phyloP scores from a whole-genome alignment of 2,113 vertebrate species.

The Tachysurus vachellii region DNA sequence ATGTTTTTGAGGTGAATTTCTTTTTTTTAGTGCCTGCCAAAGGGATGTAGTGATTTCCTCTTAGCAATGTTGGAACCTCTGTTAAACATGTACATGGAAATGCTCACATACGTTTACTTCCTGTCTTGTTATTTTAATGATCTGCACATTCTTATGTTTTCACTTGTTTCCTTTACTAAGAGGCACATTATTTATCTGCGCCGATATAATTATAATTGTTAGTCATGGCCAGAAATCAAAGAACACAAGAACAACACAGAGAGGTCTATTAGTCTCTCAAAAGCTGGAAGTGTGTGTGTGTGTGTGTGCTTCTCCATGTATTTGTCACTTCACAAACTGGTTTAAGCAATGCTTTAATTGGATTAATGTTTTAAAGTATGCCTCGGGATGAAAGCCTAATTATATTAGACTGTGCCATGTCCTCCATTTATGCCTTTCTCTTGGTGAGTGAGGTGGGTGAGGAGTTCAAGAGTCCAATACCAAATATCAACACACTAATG shows the following conservation, averaged over 20 bases:
- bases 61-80: neutral
- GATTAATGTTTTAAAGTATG: slow-evolving; percentile 31
- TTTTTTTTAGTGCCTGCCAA: neutral
- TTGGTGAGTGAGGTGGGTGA: slow-evolving; percentile 29
- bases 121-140: neutral
- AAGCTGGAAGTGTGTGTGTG: neutral
- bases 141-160: neutral
- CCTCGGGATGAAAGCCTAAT: slow-evolving; percentile 11
- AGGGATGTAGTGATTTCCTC: neutral
- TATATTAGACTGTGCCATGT: slow-evolving; percentile 14
- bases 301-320: neutral
- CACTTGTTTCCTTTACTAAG: neutral
- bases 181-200: neutral
- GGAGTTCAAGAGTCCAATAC: slow-evolving; percentile 32
- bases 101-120: neutral
- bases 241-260: neutral
- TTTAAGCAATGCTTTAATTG: slow-evolving; percentile 42
- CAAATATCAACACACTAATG: slow-evolving; percentile 47
- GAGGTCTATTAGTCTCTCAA: slow-evolving; percentile 27
- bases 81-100: neutral
- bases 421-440: neutral
- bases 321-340: neutral
- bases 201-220: slow-evolving; percentile 24
- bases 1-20: neutral
- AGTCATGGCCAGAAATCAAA: neutral